Evolutionary conservation across 1,140 invertebrate species (phyloP).

Genomic region (Sinella curviseta): DNA sequence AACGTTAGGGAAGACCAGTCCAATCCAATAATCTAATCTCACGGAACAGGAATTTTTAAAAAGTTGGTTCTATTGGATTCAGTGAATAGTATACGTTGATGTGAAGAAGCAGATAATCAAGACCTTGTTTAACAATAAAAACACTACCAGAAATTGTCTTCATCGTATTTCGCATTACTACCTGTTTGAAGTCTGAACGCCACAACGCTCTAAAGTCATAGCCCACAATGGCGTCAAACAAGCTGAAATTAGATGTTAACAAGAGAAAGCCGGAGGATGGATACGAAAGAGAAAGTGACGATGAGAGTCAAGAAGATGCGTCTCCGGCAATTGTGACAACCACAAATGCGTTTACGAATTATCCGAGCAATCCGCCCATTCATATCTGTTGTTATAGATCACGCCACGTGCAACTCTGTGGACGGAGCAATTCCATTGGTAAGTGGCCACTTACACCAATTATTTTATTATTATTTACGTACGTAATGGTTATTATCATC

Average conservation of each 20-base stretch:
- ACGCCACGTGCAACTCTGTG: constrained; percentile 47
- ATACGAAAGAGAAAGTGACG: not conserved
- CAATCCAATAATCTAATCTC: too few species aligned
- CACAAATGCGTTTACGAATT: not conserved
- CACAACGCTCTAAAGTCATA: too few species aligned
- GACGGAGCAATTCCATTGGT: constrained; percentile 39
- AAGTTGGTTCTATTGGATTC: too few species aligned
- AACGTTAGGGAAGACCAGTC: too few species aligned
- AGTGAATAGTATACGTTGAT: too few species aligned
- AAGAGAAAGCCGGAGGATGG: not conserved
- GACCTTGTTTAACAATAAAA: too few species aligned
- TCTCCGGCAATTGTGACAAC: constrained; percentile 15
- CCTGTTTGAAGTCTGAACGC: too few species aligned
- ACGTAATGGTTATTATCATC: too few species aligned
- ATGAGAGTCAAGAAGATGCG: not conserved
- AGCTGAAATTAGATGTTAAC: not conserved
- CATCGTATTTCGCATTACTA: too few species aligned
- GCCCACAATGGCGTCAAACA: not conserved
- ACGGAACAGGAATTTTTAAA: too few species aligned
- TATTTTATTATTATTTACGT: not conserved
- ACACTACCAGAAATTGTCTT: too few species aligned
- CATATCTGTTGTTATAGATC: constrained; percentile 46
- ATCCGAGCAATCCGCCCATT: constrained; percentile 29
- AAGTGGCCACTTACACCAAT: constrained; percentile 14
- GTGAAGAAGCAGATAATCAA: too few species aligned